Evolutionary conservation across 2,888 invertebrate species (phyloP).

Genomic region (Clusia tigrina): DNA sequence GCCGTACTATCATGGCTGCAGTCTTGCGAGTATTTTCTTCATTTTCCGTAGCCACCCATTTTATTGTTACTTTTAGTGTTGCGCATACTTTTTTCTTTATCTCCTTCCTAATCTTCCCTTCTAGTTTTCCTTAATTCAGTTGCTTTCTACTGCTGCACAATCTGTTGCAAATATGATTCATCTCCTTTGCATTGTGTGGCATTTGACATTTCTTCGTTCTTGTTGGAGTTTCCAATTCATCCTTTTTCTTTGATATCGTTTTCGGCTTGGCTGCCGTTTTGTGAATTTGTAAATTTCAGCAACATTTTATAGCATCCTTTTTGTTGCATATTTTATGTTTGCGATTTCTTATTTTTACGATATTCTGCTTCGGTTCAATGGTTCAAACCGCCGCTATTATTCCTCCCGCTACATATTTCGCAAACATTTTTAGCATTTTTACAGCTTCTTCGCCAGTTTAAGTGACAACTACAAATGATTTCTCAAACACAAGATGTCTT

Average conservation of each 20-base stretch:
- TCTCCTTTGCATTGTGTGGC: conserved; percentile 8
- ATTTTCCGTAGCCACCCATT: too few species aligned
- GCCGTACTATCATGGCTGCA: too few species aligned
- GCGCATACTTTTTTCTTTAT: conserved; percentile 3
- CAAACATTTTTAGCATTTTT: too few species aligned
- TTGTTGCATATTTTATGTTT: conserved; percentile 14
- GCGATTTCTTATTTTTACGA: not conserved
- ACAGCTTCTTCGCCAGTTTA: too few species aligned
- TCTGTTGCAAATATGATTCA: conserved; percentile 7
- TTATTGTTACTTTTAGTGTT: not conserved
- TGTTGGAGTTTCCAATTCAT: not conserved
- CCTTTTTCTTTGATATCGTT: not conserved
- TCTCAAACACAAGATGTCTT: too few species aligned
- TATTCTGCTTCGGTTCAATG: too few species aligned
- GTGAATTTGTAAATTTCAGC: not conserved
- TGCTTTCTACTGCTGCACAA: not conserved
- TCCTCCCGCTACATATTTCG: too few species aligned
- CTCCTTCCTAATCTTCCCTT: conserved; percentile 1
- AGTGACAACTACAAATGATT: too few species aligned
- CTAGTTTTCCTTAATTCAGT: not conserved
- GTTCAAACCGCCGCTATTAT: too few species aligned
- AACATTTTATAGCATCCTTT: not conserved
- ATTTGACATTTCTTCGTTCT: conserved; percentile 10
- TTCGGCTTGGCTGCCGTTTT: not conserved
- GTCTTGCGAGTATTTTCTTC: too few species aligned